Base-by-base conservation (phyloP, 2,113 vertebrate genomes). In the Poecilia latipinna region DNA sequence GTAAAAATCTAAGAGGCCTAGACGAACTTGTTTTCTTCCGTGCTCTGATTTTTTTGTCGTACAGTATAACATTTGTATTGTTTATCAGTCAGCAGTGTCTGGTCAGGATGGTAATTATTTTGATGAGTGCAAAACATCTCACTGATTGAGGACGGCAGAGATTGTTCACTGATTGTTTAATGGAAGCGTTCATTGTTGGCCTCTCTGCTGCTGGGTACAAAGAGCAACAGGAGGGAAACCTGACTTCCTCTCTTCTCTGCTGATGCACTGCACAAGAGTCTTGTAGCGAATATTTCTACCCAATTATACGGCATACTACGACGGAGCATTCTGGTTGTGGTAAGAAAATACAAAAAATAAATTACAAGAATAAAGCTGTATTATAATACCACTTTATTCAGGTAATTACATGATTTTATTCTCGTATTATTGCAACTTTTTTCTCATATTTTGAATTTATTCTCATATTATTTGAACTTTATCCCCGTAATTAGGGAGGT, bases 121-220 rank as follows among this genome's bases (percentile, higher is more conserved):
- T 68, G 72, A 81, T 70, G 54, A 75, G 65, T 13, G 54, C 64
- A n/a, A 85, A 74, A 68, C 33, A 8, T 74, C 64, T 65, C 42
- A 12, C 68, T 70, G 44, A 81, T 71, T 74, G 39, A 77, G 61
- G 48, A 19, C 4, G 3, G 54, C 17, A 22, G 17, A 2, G 48
- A 33, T 71, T 57, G 17, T 48, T 61, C 4, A 6, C 54, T 77
- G 61, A 69, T 68, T 82, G 69, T 68, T 72, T 68, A 68, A 61
- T 37, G 39, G 2, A 19, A 69, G 35, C 26, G 24, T 51, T 70
- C 26, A 70, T 31, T 61, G 28, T 22, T 12, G 3, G 0, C 29
- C 28, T 70, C 68, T 62, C 28, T 63, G 24, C n/a, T 1, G 51
- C 28, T 29, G 17, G 13, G 8, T 15, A 29, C 1, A 44, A 68